phyloP scores from a whole-genome alignment of 2,888 invertebrate genomes.

The Lacanobia oleracea region DNA sequence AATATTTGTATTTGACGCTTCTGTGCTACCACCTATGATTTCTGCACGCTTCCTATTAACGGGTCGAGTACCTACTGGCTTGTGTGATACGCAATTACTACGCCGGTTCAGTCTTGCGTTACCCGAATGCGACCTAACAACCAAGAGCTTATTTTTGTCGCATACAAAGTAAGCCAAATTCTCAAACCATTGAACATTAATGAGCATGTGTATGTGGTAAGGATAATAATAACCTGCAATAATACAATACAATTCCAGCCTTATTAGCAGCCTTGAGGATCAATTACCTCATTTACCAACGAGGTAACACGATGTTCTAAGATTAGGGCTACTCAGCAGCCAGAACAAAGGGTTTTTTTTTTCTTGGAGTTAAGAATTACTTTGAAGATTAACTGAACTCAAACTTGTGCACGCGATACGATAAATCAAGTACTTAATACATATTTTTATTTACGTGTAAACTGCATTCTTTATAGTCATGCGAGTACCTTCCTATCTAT shows the following conservation, averaged over 20 bases:
- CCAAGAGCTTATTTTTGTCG: too few relatives aligned
- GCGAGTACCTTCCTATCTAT: background rate
- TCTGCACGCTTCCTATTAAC: too few relatives aligned
- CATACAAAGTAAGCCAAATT: too few relatives aligned
- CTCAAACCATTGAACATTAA: background rate
- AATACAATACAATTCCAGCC: conserved; percentile 13
- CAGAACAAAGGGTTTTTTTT: conserved; percentile 55
- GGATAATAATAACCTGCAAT: conserved; percentile 22
- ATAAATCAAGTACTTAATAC: conserved; percentile 2
- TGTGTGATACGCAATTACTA: background rate
- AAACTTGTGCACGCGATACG: conserved; percentile 38
- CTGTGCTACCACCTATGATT: too few relatives aligned
- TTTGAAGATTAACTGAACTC: conserved; percentile 9
- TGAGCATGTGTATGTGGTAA: background rate
- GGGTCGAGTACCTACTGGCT: too few relatives aligned
- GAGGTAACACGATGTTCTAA: conserved; percentile 28
- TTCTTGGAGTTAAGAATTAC: conserved; percentile 17
- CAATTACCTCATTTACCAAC: conserved; percentile 24
- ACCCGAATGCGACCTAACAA: background rate
- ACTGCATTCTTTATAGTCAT: background rate
- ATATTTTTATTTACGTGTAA: conserved; percentile 8
- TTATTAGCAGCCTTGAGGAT: conserved; percentile 32
- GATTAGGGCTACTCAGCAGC: conserved; percentile 27
- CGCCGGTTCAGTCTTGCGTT: background rate
- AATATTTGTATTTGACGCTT: too few relatives aligned